A percentile compares a stretch with the other conserved stretches of the same genome.
phyloP scores from a whole-genome alignment of 2,113 vertebrate genomes.

The Arothron firmamentum region DNA sequence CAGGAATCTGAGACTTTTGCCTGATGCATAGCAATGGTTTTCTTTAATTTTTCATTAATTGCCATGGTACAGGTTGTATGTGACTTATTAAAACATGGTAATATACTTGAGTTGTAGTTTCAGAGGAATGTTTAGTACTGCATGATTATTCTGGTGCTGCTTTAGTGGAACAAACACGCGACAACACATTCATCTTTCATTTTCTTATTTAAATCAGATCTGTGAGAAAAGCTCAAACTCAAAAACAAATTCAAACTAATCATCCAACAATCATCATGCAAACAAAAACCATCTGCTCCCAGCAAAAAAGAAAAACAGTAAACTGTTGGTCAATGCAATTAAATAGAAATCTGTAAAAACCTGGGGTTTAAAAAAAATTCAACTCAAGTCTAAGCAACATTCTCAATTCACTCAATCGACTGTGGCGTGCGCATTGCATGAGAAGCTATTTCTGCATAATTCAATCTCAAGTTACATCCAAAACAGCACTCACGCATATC shows the following conservation, averaged over 20 bases:
- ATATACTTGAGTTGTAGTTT: too few relatives aligned
- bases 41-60: too few relatives aligned
- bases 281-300: constrained; percentile 32
- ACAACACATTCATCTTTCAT: constrained; percentile 1
- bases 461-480: constrained; percentile 41
- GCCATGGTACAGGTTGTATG: too few relatives aligned
- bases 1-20: too few relatives aligned
- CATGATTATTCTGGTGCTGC: neutral
- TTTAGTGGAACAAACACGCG: neutral
- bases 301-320: constrained; percentile 37
- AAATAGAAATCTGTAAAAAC: constrained; percentile 28
- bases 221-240: constrained; percentile 39
- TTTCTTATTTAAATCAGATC: constrained; percentile 40
- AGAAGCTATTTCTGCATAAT: constrained; percentile 21
- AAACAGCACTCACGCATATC: constrained; percentile 18
- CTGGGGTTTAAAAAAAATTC: neutral
- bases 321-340: constrained; percentile 41
- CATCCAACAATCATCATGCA: constrained; percentile 51
- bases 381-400: constrained; percentile 17
- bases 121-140: too few relatives aligned
- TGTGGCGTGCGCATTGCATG: neutral
- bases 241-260: constrained; percentile 35
- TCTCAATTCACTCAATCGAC: constrained; percentile 17
- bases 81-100: too few relatives aligned
- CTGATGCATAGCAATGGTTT: too few relatives aligned